phyloP scores from a whole-genome alignment of 2,888 invertebrate genomes.

The Apotomis capreana region DNA sequence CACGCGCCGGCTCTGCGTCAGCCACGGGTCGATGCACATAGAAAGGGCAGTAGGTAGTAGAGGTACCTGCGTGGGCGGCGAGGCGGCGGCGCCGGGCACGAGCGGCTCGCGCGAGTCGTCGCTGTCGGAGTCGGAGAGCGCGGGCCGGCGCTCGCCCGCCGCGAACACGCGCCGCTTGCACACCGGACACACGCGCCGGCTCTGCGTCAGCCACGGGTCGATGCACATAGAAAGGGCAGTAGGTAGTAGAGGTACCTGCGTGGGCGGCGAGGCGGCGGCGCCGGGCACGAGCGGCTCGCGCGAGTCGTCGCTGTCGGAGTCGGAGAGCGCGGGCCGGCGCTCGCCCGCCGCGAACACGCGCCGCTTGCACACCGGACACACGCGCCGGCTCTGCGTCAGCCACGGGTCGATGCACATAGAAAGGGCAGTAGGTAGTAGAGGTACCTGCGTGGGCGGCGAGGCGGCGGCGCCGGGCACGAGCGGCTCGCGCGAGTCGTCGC shows the following conservation, averaged over 20 bases:
- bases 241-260: constrained; percentile 7
- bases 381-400: constrained; percentile 97
- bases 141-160: constrained; percentile 84
- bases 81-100: constrained; percentile 25
- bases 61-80: constrained; percentile 15
- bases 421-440: background rate
- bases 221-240: background rate
- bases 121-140: constrained; percentile 56
- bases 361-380: constrained; percentile 98
- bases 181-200: constrained; percentile 97
- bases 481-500: constrained; percentile 56
- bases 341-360: constrained; percentile 95
- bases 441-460: constrained; percentile 16
- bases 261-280: constrained; percentile 5
- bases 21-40: constrained; percentile 95
- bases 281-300: constrained; percentile 44
- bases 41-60: background rate
- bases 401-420: constrained; percentile 91
- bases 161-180: constrained; percentile 98
- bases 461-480: constrained; percentile 38
- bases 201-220: constrained; percentile 99
- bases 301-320: constrained; percentile 62
- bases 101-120: constrained; percentile 56
- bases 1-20: constrained; percentile 96
- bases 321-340: constrained; percentile 54